A percentile compares a stretch with the other conserved stretches of the same genome.
phyloP scores from a whole-genome alignment of 1,140 invertebrate species.

The Ceratina calcarata region DNA sequence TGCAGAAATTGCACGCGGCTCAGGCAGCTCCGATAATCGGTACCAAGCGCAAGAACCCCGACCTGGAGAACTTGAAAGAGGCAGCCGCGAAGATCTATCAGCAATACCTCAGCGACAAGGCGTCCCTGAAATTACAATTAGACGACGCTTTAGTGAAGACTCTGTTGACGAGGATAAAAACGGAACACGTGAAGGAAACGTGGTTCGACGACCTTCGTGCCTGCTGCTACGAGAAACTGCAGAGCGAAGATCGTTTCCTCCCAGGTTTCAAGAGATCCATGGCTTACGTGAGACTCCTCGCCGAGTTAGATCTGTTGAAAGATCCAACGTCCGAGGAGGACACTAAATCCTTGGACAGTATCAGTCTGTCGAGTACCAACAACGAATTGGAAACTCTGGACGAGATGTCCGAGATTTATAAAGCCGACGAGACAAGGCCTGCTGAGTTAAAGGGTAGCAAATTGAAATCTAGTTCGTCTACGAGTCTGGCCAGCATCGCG shows the following conservation, averaged over 20 bases:
- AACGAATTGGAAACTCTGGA: slow-evolving; percentile 74
- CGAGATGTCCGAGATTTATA: slow-evolving; percentile 57
- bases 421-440: slow-evolving; percentile 47
- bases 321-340: slow-evolving; percentile 82
- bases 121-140: slow-evolving; percentile 84
- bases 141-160: slow-evolving; percentile 85
- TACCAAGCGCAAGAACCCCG: slow-evolving; percentile 72
- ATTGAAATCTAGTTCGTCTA: slow-evolving; percentile 64
- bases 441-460: slow-evolving; percentile 50
- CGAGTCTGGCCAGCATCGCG: slow-evolving; percentile 59
- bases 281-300: slow-evolving; percentile 87
- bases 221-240: slow-evolving; percentile 85
- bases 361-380: slow-evolving; percentile 76
- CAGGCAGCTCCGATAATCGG: slow-evolving; percentile 55
- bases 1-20: slow-evolving; percentile 78
- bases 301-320: slow-evolving; percentile 88
- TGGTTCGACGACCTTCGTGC: slow-evolving; percentile 94
- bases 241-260: slow-evolving; percentile 85
- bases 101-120: slow-evolving; percentile 90
- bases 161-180: slow-evolving; percentile 85
- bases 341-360: slow-evolving; percentile 80
- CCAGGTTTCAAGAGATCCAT: slow-evolving; percentile 86
- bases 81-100: slow-evolving; percentile 91
- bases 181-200: slow-evolving; percentile 83
- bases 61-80: slow-evolving; percentile 84